Evolutionary conservation across 2,888 invertebrate genomes (phyloP), one percentile per base, ranked within the genome.

Genomic region (Tenthredo mesomela): DNA sequence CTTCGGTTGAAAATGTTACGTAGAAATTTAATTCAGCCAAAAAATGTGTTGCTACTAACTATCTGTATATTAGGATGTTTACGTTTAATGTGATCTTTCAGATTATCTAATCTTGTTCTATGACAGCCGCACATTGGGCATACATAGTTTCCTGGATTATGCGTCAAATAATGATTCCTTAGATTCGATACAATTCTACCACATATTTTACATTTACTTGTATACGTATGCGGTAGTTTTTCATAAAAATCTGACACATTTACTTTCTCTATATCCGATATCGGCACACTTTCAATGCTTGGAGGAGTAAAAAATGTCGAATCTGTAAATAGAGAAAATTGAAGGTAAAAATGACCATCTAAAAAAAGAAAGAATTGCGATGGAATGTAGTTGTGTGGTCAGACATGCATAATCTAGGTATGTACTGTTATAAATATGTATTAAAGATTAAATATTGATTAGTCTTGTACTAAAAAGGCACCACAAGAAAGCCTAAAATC

Each of bases 131-230:
- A 93, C 84, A 92, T 87, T 37, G 91, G 91, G 87, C 92, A 92
- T 86, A 91, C 88, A 86, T 90, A 92, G 87, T 92, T 91, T 82
- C 91, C 91, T 75, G 91, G 91, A 87, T 91, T 90, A 86, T 91
- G 92, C 70, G 89, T 90, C 86, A 91, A 88, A 86, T 90, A 92
- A 90, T 91, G 91, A 90, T 91, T 92, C 88, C 89, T 91, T 85
- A 89, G 84, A 87, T 93, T 93, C 83, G 91, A 90, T 58, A 93
- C 93, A 47, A 92, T 88, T 87, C 92, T 90, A 73, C 91, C 92
- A 88, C 93, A 93, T 65, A 92, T 87, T 89, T 91, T 92, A 88
- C 92, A 92, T 88, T 90, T 89, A 88, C 89, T 89, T 87, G 88
- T 87, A 85, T 88, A 89, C 65, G 89, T 88, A 86, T 90, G 87